Evolutionary conservation across 2,113 vertebrate genomes (phyloP).

Genomic region (Peromyscus maniculatus): DNA sequence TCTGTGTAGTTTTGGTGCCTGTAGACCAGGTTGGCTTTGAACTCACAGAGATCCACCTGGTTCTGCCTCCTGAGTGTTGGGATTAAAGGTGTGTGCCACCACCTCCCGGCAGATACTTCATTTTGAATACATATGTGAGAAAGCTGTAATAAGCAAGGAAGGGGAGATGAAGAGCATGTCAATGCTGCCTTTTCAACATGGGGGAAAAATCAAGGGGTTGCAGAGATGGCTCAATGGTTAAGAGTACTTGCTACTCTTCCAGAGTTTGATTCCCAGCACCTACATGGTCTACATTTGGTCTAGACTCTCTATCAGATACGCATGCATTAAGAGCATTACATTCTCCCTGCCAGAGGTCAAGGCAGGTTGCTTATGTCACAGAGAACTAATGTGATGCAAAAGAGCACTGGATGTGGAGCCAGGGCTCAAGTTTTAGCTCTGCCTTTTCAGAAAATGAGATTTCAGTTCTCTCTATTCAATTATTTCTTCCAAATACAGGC

Average conservation of each 20-base stretch:
- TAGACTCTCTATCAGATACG: neutral
- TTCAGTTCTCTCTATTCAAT: neutral
- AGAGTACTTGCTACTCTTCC: neutral
- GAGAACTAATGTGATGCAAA: neutral
- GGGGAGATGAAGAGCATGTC: neutral
- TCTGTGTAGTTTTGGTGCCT: too few species aligned
- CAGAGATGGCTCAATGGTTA: neutral
- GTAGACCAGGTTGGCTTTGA: too few species aligned
- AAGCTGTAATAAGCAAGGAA: neutral
- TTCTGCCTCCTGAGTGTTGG: too few species aligned
- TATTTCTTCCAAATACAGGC: constrained; percentile 53
- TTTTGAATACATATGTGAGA: constrained; percentile 62
- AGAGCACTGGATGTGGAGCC: constrained; percentile 10
- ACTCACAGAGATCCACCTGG: too few species aligned
- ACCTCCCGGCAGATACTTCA: neutral
- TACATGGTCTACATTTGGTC: neutral
- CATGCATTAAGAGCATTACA: neutral
- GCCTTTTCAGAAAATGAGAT: neutral
- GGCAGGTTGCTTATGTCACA: neutral
- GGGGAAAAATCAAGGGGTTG: neutral
- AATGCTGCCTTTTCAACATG: neutral
- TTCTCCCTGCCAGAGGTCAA: neutral
- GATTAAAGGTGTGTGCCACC: too few species aligned
- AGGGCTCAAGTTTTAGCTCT: neutral
- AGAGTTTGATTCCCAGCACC: neutral